Base-by-base conservation (phyloP, 2,113 vertebrate genomes). In the Ageneiosus marmoratus region DNA sequence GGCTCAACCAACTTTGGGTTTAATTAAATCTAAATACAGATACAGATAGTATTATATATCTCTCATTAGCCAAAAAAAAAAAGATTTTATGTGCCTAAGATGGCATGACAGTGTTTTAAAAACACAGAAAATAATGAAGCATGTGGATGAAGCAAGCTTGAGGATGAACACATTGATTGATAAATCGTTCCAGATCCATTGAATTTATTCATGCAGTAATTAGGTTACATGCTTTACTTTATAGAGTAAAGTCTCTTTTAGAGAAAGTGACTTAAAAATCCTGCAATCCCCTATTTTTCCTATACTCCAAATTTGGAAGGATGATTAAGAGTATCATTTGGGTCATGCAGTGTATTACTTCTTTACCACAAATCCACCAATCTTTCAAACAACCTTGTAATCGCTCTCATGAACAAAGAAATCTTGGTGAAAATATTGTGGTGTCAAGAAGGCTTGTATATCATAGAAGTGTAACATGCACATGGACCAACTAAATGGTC, bases 291-390 rank as follows among this genome's bases (percentile, higher is more conserved):
- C 20, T 58, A 77, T 44, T 44, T 18, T 46, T 60, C 22, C 16
- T 18, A n/a, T n/a, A 10, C 18, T 67, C 20, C n/a, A 27, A 51
- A n/a, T 32, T 53, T 37, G 12, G 10, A 63, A 80, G 60, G 46
- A 37, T 80, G 78, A 65, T 37, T 32, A 18, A 53, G 12, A 67
- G 62, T 27, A n/a, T 58, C 16, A 24, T 44, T 56, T 81, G 67
- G 58, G n/a, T 73, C 51, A 73, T 81, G 51, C 11, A 73, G 51
- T 29, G 48, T 29, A 73, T 44, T 58, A 73, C 46, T 46, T 58
- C 24, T n/a, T 72, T 34, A 44, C 79, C 50, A 72, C 22, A 27
- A 32, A 27, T 27, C 22, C 53, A 78, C n/a, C 58, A 62, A 29
- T 48, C 50, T 80, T 65, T 55, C 10, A 69, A 70, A 69, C 12